A percentile compares a stretch with the other conserved stretches of the same genome.
Conservation (phyloP, 2,797 vertebrate genomes). For the Tokudaia tokunoshimensis region DNA sequence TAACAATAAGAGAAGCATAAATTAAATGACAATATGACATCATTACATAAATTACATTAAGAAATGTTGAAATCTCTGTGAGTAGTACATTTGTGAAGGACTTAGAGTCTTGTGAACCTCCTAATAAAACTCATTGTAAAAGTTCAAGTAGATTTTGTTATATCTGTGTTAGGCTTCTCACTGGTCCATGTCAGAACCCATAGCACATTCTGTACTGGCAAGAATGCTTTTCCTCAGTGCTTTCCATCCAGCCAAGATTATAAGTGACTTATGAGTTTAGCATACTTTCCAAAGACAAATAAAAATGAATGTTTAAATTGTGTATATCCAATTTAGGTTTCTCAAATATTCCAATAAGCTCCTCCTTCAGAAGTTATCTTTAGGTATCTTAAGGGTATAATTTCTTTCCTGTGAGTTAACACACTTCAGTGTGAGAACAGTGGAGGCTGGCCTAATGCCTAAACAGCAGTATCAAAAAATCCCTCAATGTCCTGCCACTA, state of each 20-base stretch:
- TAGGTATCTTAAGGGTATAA: neutral
- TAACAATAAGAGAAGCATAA: neutral
- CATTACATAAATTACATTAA: neutral
- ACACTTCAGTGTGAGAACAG: neutral
- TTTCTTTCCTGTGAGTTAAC: neutral
- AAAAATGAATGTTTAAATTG: neutral
- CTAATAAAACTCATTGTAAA: neutral
- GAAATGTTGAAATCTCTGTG: neutral
- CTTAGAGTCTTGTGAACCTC: neutral
- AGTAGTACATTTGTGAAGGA: neutral
- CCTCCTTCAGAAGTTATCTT: neutral
- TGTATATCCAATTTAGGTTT: neutral
- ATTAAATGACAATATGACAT: neutral
- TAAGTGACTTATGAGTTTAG: neutral
- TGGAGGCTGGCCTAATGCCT: neutral
- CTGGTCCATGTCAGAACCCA: neutral
- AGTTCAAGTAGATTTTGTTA: neutral
- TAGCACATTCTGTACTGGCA: neutral
- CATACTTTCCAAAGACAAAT: neutral
- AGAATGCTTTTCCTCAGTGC: neutral
- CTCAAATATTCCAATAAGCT: neutral
- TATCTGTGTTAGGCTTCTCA: neutral
- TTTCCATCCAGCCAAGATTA: neutral
- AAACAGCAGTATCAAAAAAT: neutral
- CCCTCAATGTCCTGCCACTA: neutral